A percentile compares a stretch with the other conserved stretches of the same genome.
Evolutionary conservation across 1,140 invertebrate species (phyloP).

Genomic region (Vanessa tameamea): DNA sequence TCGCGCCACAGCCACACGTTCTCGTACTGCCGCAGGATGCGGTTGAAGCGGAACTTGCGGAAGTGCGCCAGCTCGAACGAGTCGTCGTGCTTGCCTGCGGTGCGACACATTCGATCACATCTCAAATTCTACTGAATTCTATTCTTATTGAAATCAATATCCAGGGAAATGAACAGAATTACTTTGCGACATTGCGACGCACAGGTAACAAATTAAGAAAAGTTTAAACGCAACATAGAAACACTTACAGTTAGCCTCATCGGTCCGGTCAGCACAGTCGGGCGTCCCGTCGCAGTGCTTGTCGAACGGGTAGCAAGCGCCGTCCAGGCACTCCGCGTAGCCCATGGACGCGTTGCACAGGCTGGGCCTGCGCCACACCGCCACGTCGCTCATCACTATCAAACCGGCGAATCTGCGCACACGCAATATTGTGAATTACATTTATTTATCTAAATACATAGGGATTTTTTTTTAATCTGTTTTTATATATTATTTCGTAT

Average conservation of each 20-base stretch:
- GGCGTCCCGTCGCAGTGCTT: slow-evolving; percentile 89
- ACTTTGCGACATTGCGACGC: too few species aligned
- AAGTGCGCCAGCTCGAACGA: slow-evolving; percentile 86
- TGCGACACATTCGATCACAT: background rate
- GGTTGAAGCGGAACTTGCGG: slow-evolving; percentile 91
- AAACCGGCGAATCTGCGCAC: slow-evolving; percentile 85
- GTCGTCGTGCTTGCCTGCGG: slow-evolving; percentile 81
- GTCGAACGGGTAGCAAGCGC: slow-evolving; percentile 88
- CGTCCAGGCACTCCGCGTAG: slow-evolving; percentile 89
- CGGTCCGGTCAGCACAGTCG: slow-evolving; percentile 93
- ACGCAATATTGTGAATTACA: too few species aligned
- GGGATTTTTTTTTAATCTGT: too few species aligned
- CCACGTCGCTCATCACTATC: slow-evolving; percentile 92
- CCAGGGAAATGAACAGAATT: too few species aligned
- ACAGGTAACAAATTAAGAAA: too few species aligned
- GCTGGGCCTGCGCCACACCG: slow-evolving; percentile 85
- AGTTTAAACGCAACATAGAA: too few species aligned
- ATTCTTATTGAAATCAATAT: too few species aligned
- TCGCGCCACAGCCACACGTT: slow-evolving; percentile 97
- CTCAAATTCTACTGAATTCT: too few species aligned
- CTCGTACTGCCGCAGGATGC: slow-evolving; percentile 93
- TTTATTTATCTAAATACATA: too few species aligned
- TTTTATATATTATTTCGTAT: too few species aligned
- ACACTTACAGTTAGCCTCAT: slow-evolving; percentile 90
- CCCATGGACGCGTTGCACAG: slow-evolving; percentile 88